Evolutionary conservation across 2,888 invertebrate genomes (phyloP).

Genomic region (Cantharis rustica): DNA sequence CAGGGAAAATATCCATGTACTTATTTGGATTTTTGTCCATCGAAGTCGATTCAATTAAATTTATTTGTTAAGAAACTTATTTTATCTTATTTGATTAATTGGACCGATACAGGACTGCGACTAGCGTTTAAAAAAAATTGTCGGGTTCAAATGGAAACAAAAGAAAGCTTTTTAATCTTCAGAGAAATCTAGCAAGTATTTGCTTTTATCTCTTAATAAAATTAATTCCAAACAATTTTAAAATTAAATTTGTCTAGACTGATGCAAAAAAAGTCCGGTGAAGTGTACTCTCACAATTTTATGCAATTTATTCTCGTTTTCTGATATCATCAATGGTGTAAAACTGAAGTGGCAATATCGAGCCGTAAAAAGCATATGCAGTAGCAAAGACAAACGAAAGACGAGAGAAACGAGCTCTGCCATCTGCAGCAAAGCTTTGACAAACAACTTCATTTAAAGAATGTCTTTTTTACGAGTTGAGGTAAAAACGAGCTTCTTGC

Average conservation of each 20-base stretch:
- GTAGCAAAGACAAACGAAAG: conserved; percentile 9
- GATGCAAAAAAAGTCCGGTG: neutral
- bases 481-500: conserved; percentile 6
- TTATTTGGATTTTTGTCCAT: too few species aligned
- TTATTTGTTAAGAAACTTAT: too few species aligned
- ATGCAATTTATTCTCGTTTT: neutral
- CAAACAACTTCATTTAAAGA: conserved; percentile 10
- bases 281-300: neutral
- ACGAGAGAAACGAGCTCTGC: conserved; percentile 7
- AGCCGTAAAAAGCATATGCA: conserved; percentile 7
- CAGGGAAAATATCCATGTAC: too few species aligned
- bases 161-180: neutral
- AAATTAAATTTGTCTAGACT: neutral
- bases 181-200: neutral
- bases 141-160: neutral
- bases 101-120: too few species aligned
- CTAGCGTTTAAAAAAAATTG: neutral
- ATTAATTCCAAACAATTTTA: neutral
- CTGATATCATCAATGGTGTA: conserved; percentile 1
- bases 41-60: too few species aligned
- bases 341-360: conserved; percentile 12
- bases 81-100: too few species aligned
- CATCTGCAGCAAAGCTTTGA: conserved; percentile 11
- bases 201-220: neutral
- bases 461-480: conserved; percentile 11